A percentile compares a stretch with the other conserved stretches of the same genome.
phyloP scores from a whole-genome alignment of 1,140 invertebrate genomes.

The Rhizoglyphus robini region DNA sequence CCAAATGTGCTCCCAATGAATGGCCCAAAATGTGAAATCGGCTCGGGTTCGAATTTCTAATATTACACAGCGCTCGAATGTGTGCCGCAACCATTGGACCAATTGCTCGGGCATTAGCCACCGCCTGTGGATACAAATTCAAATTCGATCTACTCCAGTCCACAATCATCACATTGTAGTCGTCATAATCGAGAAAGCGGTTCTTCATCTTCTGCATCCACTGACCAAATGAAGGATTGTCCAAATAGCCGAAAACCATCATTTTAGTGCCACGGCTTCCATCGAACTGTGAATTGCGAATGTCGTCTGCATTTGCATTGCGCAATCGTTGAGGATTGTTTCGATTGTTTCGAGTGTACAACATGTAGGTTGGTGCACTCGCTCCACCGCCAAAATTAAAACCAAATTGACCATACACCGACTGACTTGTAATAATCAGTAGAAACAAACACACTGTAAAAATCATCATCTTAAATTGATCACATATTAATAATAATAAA shows the following conservation, averaged over 20 bases:
- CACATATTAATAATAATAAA: no score
- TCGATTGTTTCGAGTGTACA: no score
- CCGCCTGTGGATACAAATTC: constrained; percentile 24
- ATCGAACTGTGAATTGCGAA: no score
- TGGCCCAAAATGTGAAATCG: constrained; percentile 36
- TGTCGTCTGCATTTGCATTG: no score
- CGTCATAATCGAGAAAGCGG: constrained; percentile 24
- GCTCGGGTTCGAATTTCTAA: not conserved
- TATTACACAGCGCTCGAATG: constrained; percentile 19
- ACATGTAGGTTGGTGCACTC: no score
- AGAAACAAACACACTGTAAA: no score
- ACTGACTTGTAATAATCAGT: no score
- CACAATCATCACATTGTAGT: constrained; percentile 36
- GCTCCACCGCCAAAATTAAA: no score
- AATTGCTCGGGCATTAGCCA: constrained; percentile 34
- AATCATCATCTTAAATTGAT: no score
- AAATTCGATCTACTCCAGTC: constrained; percentile 40
- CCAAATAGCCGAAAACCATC: constrained; percentile 48
- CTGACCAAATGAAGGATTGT: constrained; percentile 30
- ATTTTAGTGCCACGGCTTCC: no score
- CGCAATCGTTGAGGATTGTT: no score
- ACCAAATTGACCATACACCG: no score
- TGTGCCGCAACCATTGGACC: constrained; percentile 31
- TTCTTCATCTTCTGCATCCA: constrained; percentile 24
- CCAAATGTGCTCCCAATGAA: constrained; percentile 37